These are phyloP conservation scores for Vesta saturnalis DNA, from an alignment of 2,888 invertebrate species.

Conservation along the genomic window DNA sequence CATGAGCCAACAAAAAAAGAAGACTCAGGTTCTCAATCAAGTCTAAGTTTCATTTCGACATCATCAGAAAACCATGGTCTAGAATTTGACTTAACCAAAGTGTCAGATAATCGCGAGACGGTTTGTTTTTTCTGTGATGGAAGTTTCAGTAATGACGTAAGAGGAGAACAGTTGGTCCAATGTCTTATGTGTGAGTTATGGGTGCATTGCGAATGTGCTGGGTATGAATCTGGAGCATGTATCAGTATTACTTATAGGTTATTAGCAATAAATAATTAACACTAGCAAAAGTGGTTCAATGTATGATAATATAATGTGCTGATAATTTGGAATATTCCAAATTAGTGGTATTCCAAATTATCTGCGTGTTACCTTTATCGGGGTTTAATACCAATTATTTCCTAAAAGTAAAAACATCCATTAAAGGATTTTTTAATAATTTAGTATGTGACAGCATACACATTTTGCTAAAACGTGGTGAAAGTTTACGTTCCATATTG, in stretches of 20 bases:
- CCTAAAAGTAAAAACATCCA: too few species aligned
- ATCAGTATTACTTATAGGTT: not conserved
- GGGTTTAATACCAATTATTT: too few species aligned
- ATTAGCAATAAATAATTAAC: not conserved
- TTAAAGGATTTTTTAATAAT: too few species aligned
- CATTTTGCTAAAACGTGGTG: too few species aligned
- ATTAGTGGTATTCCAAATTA: too few species aligned
- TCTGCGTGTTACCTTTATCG: too few species aligned
- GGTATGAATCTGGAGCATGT: slow-evolving; percentile 4
- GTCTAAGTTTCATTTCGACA: not conserved
- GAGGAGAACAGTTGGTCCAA: not conserved
- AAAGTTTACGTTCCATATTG: too few species aligned
- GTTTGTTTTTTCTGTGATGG: not conserved
- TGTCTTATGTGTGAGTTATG: too few species aligned
- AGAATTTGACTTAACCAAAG: not conserved
- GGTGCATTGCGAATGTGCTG: too few species aligned
- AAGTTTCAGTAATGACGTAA: not conserved
- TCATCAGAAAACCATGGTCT: not conserved
- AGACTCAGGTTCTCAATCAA: not conserved
- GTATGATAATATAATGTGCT: not conserved
- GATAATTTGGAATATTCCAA: not conserved
- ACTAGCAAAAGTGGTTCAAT: not conserved
- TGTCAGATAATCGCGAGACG: slow-evolving; percentile 8
- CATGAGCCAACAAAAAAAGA: not conserved
- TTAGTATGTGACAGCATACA: too few species aligned